Conservation (phyloP, 1,140 invertebrate species). For the Babylonia areolata region DNA sequence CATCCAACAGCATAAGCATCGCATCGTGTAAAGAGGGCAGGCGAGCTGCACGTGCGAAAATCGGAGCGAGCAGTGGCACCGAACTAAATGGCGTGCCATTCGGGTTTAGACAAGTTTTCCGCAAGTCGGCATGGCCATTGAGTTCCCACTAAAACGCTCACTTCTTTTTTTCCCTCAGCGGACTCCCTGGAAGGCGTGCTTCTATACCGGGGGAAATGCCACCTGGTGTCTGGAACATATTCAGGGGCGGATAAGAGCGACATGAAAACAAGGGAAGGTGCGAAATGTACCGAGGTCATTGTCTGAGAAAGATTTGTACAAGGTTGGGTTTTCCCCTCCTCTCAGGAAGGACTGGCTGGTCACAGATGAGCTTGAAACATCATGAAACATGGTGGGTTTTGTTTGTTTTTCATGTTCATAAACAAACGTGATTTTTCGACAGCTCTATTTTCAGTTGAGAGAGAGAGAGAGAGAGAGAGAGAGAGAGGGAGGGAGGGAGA, state of each 20-base stretch:
- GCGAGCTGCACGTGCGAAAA: not conserved
- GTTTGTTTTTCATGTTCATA: too few relatives aligned
- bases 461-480: not conserved
- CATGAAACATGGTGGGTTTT: too few relatives aligned
- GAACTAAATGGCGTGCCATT: conserved; percentile 12
- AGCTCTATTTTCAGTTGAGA: too few relatives aligned
- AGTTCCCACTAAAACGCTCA: not conserved
- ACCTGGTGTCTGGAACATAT: not conserved
- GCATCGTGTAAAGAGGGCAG: not conserved
- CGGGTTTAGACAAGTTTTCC: not conserved
- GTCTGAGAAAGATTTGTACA: not conserved
- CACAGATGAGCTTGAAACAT: too few relatives aligned
- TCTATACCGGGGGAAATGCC: not conserved
- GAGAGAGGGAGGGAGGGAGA: conserved; percentile 3
- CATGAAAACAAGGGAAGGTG: not conserved
- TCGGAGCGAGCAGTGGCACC: conserved; percentile 16
- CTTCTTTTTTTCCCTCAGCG: not conserved
- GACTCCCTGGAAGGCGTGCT: not conserved
- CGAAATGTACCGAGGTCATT: not conserved
- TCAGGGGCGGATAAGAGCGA: not conserved
- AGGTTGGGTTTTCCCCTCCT: not conserved
- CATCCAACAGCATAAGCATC: not conserved
- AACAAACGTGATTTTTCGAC: too few relatives aligned
- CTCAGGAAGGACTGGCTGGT: not conserved
- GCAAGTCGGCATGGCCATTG: not conserved